phyloP scores from a whole-genome alignment of 2,113 vertebrate species.

The Gobio gobio region DNA sequence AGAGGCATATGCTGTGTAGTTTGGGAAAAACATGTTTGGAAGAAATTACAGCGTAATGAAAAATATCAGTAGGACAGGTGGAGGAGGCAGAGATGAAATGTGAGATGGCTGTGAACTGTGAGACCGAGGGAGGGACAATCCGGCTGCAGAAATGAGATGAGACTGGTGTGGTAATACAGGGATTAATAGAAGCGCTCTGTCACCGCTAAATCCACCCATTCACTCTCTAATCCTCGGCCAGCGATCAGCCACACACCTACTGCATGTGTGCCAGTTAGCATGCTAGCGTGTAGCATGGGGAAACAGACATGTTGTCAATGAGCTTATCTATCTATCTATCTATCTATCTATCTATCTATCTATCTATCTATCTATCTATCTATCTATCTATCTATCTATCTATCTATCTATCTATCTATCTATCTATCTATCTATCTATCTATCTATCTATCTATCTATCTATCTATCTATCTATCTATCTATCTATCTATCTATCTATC shows the following conservation, averaged over 20 bases:
- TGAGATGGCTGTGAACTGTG: not conserved
- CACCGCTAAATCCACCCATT: constrained; percentile 61
- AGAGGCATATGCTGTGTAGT: constrained; percentile 22
- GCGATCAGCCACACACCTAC: constrained; percentile 59
- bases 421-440: too few relatives aligned
- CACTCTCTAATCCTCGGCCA: constrained; percentile 63
- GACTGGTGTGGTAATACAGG: constrained; percentile 53
- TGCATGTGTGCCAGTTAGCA: constrained; percentile 26
- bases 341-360: too few relatives aligned
- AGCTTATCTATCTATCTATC: not conserved
- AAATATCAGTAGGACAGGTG: not conserved
- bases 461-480: too few relatives aligned
- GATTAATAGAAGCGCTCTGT: constrained; percentile 68
- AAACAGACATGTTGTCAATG: not conserved
- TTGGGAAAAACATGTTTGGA: not conserved
- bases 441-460: too few relatives aligned
- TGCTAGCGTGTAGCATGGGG: not conserved
- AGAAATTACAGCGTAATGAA: not conserved
- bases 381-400: too few relatives aligned
- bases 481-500: too few relatives aligned
- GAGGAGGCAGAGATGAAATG: not conserved
- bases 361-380: too few relatives aligned
- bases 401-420: too few relatives aligned
- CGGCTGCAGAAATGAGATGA: constrained; percentile 31
- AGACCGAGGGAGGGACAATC: not conserved